Percentiles rank a stretch among this genome's conserved stretches.
Conservation (phyloP, 1,140 invertebrate species). For the Eurosta solidaginis region DNA sequence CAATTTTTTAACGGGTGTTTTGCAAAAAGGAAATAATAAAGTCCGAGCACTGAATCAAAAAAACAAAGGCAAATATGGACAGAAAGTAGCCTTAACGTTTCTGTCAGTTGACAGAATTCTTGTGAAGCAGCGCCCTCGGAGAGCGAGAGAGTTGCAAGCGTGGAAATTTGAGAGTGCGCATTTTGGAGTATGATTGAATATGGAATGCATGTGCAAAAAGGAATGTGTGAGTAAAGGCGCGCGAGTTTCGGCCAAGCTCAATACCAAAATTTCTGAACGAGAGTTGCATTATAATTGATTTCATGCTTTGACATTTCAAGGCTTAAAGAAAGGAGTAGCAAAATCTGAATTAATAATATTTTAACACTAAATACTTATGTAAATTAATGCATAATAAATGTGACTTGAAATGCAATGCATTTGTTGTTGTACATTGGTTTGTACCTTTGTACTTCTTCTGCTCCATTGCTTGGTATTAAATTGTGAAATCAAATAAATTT, state of each 20-base stretch:
- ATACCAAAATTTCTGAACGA: not conserved
- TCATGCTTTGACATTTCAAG: conserved; percentile 27
- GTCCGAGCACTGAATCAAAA: too few species aligned
- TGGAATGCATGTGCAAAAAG: not conserved
- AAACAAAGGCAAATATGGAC: too few species aligned
- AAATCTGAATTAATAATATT: not conserved
- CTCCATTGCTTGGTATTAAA: not conserved
- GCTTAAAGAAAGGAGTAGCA: conserved; percentile 24
- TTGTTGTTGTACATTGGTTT: not conserved
- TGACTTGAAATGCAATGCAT: not conserved
- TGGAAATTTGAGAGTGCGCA: not conserved
- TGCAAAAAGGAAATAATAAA: too few species aligned
- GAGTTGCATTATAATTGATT: conserved; percentile 26
- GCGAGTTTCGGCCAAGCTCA: not conserved
- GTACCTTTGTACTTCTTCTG: not conserved
- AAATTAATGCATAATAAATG: not conserved
- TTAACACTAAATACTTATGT: not conserved
- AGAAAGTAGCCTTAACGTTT: too few species aligned
- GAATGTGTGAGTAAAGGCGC: not conserved
- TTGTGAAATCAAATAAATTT: conserved; percentile 6
- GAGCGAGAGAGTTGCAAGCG: not conserved
- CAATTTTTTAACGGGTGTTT: too few species aligned
- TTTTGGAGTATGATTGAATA: not conserved
- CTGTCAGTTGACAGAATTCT: not conserved
- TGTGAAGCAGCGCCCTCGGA: not conserved